Evolutionary conservation across 2,888 invertebrate genomes (phyloP), one percentile per base, ranked within the genome.

Genomic region (Andrena marginata): DNA sequence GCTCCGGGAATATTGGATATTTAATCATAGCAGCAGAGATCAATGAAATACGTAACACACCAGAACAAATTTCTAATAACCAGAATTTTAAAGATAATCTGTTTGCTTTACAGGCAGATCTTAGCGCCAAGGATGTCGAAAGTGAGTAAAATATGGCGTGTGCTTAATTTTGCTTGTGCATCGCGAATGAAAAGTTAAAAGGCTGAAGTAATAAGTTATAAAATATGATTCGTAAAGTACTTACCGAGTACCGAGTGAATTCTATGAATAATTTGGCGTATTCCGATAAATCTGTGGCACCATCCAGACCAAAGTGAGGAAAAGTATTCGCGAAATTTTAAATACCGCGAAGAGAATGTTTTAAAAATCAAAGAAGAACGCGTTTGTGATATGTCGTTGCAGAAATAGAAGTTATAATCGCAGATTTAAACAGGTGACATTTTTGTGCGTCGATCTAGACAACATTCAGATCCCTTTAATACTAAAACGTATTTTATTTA

Each of bases 71-170:
- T 20, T 54, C 20, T 23, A 20, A 54, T 54, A 20, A 20, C 20
- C 54, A 23, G 54, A 10, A 0, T 20, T 20, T 23, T 77, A 70
- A 59, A 16, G 33, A 10, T 31, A 7, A 35, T 59, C 42, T 42
- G 78, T 82, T 68, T 84, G 29, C 60, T 60, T 96, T 96, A 93
- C 96, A 97, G 97, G 97, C 97, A 95, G 97, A 98, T 95, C 96
- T 98, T 94, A 97, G 96, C 95, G 96, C 97, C 95, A 97, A 96
- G 96, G 98, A 98, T 95, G 95, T 98, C 95, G 98, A 98, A 96
- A 97, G 98, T 98, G 96, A 98, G 98, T 97, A 95, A 89, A 86
- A 56, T 35, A 76, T 29, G 54, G 84, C 13, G 33, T 51, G 68
- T 75, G 59, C 26, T 65, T 56, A 54, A 74, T 42, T 54, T 51